Base-by-base conservation (phyloP, 2,888 invertebrate genomes). In the Gnatocerus cornutus region DNA sequence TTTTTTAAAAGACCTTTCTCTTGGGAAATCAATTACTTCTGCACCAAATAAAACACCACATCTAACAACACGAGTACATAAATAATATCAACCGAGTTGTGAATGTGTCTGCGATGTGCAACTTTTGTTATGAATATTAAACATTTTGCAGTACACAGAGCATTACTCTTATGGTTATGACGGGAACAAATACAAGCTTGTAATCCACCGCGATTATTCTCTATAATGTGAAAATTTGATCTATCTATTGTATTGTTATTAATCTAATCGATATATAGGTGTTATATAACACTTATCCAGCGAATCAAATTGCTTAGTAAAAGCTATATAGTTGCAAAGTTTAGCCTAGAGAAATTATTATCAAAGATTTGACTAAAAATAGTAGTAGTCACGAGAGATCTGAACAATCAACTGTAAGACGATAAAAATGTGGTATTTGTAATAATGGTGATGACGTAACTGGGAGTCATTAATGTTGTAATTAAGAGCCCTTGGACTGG, bases 11-110 rank as follows among this genome's bases (percentile, higher is more conserved):
- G 66, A 58, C 55, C 52, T 53, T 50, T 56, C 77, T 68, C 74
- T 30, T 53, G 77, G 77, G 77, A 77, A 77, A 77, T 77, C 77
- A 76, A 74, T 77, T 76, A 76, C 73, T 55, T 66, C 73, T 65
- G 58, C 70, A 58, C 71, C 69, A 69, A 73, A 72, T 66, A 73
- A 74, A 74, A 74, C 53, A 65, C 46, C 33, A 48, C 27, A 55
- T 52, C 39, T 53, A 55, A 52, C 52, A 62, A 39, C 29, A 39
- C 50, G 52, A 14, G 21, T 39, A 43, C 52, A 50, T 62, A 52
- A 62, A 62, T 62, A 62, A 62, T 37, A 50, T 29, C 12, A 30
- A 21, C 13, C 41, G 13, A 64, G 45, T 56, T 56, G 41, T 46
- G 27, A 53, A 53, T 53, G 56, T 46, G 56, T 27, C 46, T 55